phyloP scores from a whole-genome alignment of 2,113 vertebrate species.

The Lates calcarifer region DNA sequence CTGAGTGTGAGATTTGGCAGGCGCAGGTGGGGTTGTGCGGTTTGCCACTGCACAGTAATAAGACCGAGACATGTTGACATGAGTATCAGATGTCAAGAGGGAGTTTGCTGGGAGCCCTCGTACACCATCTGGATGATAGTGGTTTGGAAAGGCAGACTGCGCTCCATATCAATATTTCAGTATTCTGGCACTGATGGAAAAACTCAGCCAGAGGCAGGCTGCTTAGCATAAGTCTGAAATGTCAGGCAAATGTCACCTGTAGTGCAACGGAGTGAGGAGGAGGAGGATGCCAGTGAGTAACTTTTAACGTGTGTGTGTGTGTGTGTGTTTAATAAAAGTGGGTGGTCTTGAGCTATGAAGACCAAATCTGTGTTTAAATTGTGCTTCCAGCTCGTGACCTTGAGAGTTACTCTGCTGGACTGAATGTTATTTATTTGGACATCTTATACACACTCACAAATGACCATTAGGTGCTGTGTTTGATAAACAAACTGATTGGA shows the following conservation, averaged over 20 bases:
- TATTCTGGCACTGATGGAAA: conserved; percentile 39
- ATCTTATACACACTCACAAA: conserved; percentile 84
- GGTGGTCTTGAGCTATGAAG: conserved; percentile 81
- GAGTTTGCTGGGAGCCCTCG: conserved; percentile 49
- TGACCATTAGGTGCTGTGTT: conserved; percentile 86
- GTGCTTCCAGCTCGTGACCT: conserved; percentile 81
- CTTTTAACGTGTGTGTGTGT: conserved; percentile 74
- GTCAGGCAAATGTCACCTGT: conserved; percentile 68
- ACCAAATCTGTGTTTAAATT: conserved; percentile 82
- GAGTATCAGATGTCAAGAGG: conserved; percentile 66
- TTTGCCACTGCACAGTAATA: conserved; percentile 68
- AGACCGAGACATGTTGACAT: conserved; percentile 70
- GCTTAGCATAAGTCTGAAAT: conserved; percentile 52
- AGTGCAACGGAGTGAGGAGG: conserved; percentile 36
- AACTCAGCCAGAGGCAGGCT: conserved; percentile 43
- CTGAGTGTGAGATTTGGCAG: conserved; percentile 76
- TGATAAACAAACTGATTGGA: conserved; percentile 88
- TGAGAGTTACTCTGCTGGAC: conserved; percentile 76
- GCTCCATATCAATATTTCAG: conserved; percentile 51
- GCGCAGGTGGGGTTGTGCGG: conserved; percentile 38
- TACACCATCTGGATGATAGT: conserved; percentile 61
- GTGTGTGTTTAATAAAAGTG: conserved; percentile 81
- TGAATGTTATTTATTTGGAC: conserved; percentile 83
- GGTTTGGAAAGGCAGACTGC: conserved; percentile 37
- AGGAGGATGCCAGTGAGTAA: conserved; percentile 64